A percentile compares a stretch with the other conserved stretches of the same genome.
phyloP scores from a whole-genome alignment of 2,888 invertebrate genomes.

The Lepidocyrtoides sp. region DNA sequence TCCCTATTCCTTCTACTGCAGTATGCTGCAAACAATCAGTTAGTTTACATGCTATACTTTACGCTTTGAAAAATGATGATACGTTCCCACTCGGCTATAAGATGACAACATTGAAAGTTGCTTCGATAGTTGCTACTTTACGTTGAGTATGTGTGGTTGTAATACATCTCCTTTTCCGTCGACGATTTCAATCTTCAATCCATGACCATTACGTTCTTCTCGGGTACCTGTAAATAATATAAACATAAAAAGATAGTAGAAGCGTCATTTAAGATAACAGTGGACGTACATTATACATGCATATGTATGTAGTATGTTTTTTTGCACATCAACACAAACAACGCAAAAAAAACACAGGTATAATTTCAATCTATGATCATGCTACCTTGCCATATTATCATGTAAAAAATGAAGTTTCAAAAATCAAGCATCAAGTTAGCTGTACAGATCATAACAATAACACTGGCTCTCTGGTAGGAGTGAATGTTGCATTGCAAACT shows the following conservation, averaged over 20 bases:
- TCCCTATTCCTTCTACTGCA: no score
- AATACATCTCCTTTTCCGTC: conserved; percentile 50
- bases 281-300: conserved; percentile 42
- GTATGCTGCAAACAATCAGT: neutral
- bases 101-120: conserved; percentile 55
- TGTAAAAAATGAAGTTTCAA: no score
- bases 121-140: neutral
- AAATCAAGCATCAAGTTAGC: neutral
- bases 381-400: neutral
- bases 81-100: neutral
- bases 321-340: conserved; percentile 9
- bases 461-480: neutral
- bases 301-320: neutral
- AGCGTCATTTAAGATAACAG: conserved; percentile 62
- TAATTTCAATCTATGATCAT: no score
- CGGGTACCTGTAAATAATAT: conserved; percentile 62
- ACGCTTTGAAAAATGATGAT: neutral
- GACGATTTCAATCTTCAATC: conserved; percentile 50
- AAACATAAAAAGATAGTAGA: conserved; percentile 27
- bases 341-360: conserved; percentile 3
- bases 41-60: neutral
- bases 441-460: neutral
- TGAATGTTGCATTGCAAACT: conserved; percentile 4
- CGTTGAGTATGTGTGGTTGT: neutral
- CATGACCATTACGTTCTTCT: conserved; percentile 43